Percentiles rank a stretch among this genome's conserved stretches.
phyloP scores from a whole-genome alignment of 53 echinoderm and acorn worm genomes.

The Astropecten irregularis region DNA sequence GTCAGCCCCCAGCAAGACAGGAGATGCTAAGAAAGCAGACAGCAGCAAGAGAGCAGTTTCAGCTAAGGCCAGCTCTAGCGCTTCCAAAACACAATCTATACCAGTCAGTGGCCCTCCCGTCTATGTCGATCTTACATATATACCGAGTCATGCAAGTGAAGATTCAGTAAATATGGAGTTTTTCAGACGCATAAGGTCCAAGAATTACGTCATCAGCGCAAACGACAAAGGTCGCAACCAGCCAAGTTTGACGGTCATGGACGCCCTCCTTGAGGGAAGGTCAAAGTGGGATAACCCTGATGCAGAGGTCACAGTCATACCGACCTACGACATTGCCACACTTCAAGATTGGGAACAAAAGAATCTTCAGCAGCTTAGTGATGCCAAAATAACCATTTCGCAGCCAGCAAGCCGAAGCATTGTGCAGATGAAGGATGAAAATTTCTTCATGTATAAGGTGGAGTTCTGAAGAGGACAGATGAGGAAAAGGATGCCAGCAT shows the following conservation, averaged over 20 bases:
- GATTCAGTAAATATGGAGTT: conserved; percentile 95
- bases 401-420: conserved; percentile 90
- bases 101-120: conserved; percentile 94
- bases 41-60: conserved; percentile 66
- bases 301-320: conserved; percentile 82
- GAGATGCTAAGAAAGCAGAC: conserved; percentile 68
- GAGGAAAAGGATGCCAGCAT: too few species aligned
- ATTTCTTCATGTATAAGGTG: conserved; percentile 99
- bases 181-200: conserved; percentile 88
- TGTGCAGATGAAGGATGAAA: conserved; percentile 99
- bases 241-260: conserved; percentile 77
- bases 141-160: conserved; percentile 91
- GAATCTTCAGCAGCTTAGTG: conserved; percentile 74
- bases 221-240: conserved; percentile 80
- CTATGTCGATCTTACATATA: conserved; percentile 84
- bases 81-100: conserved; percentile 75
- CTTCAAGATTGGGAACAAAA: conserved; percentile 91
- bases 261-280: conserved; percentile 91
- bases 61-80: conserved; percentile 43
- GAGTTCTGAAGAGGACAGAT: conserved; percentile 66
- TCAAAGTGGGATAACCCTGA: conserved; percentile 87
- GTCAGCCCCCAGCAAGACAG: conserved; percentile 67
- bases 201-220: conserved; percentile 95
- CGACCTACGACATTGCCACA: conserved; percentile 82
- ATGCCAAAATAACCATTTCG: conserved; percentile 85